Evolutionary conservation across 2,888 invertebrate genomes (phyloP), one percentile per base, ranked within the genome.

Genomic region (Panzeria rudis): DNA sequence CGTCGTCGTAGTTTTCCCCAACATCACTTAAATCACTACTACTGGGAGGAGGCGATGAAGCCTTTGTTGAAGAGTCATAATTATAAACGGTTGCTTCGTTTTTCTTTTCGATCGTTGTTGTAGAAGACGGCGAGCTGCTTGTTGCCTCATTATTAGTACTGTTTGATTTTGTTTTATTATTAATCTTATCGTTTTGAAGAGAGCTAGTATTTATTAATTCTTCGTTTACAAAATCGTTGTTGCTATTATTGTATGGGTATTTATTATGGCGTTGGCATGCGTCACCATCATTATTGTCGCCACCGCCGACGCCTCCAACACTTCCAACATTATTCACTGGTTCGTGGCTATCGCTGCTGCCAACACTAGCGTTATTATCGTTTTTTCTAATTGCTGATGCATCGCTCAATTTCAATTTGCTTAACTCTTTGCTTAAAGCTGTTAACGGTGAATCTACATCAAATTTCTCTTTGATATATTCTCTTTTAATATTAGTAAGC

Each of bases 391-490:
- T 83, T 44, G 47, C 20, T 35, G 47, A 52, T 84, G 82, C 69
- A 73, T 85, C 84, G 77, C n/a, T 79, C 32, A 85, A 25, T 79
- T 85, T 85, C 29, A 85, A 20, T 71, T 88, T 90, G 87, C 89
- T 89, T 71, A 92, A 87, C 88, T 90, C 88, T 87, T 90, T 91
- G 62, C 89, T 88, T n/a, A 92, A 82, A 61, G 89, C 88, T n/a
- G 90, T 88, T 38, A 91, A 87, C 25, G 92, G 92, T 52, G 92
- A 91, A 86, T 92, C 91, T 44, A 87, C 87, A 32, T 82, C 86
- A 68, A 52, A 62, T 50, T 59, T 77, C 62, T 79, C 80, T 84
- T 86, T 84, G 9, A n/a, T 62, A 17, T 50, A 25, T 54, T 80
- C 80, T 71, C 73, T 82, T 61, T 50, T 77, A 17, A 64, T 15